Evolutionary conservation across 2,888 invertebrate species (phyloP).

Genomic region (Meandrusa payeni): DNA sequence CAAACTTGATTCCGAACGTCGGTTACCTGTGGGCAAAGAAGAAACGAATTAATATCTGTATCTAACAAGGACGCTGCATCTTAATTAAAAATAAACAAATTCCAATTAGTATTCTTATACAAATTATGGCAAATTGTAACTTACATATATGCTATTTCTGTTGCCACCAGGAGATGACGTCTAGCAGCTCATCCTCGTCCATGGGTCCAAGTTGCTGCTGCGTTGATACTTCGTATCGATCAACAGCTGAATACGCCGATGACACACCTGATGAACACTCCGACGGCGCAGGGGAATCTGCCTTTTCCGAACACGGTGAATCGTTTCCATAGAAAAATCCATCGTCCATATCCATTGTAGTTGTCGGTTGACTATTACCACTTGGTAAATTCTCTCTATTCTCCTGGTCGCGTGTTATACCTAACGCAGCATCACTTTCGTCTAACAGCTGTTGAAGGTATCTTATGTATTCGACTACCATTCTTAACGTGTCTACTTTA

Average conservation of each 20-base stretch:
- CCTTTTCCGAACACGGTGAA: constrained; percentile 85
- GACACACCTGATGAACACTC: constrained; percentile 83
- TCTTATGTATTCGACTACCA: constrained; percentile 95
- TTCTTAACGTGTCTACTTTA: constrained; percentile 93
- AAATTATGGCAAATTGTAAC: constrained; percentile 32
- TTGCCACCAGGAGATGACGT: constrained; percentile 92
- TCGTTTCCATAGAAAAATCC: constrained; percentile 73
- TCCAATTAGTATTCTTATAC: no score
- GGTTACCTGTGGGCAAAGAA: constrained; percentile 61
- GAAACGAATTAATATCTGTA: constrained; percentile 34
- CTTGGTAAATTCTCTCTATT: constrained; percentile 72
- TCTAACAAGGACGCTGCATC: no score
- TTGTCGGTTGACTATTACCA: constrained; percentile 56
- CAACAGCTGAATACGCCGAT: constrained; percentile 68
- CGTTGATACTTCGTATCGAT: constrained; percentile 63
- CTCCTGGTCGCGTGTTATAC: constrained; percentile 67
- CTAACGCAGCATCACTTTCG: constrained; percentile 84
- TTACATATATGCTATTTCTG: constrained; percentile 80
- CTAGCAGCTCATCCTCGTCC: constrained; percentile 93
- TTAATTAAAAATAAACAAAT: no score
- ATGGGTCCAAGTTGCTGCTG: constrained; percentile 85
- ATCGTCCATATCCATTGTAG: constrained; percentile 71
- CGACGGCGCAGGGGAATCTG: constrained; percentile 88
- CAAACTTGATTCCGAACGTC: constrained; percentile 39
- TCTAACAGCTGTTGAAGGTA: constrained; percentile 90